Evolutionary conservation across 2,113 vertebrate species (phyloP).

Genomic region (Andinoacara biseriatus): DNA sequence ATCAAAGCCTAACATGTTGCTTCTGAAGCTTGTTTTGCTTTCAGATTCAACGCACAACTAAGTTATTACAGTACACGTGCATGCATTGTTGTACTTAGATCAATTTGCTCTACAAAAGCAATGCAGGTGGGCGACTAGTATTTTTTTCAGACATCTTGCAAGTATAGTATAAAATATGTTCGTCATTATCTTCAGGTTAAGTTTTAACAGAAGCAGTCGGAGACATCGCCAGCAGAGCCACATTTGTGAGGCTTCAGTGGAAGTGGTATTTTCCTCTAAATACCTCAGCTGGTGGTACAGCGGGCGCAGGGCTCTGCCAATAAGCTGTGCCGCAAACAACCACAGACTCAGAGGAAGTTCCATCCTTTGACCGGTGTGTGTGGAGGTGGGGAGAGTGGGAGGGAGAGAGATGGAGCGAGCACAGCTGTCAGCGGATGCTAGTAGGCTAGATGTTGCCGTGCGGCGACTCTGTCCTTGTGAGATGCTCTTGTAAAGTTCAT

Average conservation of each 20-base stretch:
- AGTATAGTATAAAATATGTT: slow-evolving; percentile 44
- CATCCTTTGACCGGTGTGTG: slow-evolving; percentile 36
- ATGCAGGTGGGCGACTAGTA: slow-evolving; percentile 40
- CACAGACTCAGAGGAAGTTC: slow-evolving; percentile 50
- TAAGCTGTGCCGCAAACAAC: slow-evolving; percentile 23
- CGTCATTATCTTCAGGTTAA: slow-evolving; percentile 16
- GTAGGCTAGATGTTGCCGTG: slow-evolving; percentile 44
- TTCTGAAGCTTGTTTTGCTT: slow-evolving; percentile 31
- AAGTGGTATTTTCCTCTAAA: background rate
- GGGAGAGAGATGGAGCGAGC: slow-evolving; percentile 11
- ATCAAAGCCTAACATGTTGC: slow-evolving; percentile 39
- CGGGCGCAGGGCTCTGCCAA: slow-evolving; percentile 20
- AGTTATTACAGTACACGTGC: slow-evolving; percentile 48
- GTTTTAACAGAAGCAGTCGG: slow-evolving; percentile 38
- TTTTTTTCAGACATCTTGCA: slow-evolving; percentile 50
- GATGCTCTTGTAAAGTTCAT: slow-evolving; percentile 56
- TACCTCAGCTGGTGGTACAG: background rate
- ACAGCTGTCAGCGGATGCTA: slow-evolving; percentile 35
- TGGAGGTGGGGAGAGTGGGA: slow-evolving; percentile 47
- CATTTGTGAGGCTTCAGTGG: background rate
- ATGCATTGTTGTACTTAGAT: slow-evolving; percentile 59
- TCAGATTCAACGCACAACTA: slow-evolving; percentile 40
- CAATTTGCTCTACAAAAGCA: slow-evolving; percentile 51
- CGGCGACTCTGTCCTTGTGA: slow-evolving; percentile 36
- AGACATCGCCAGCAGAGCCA: background rate